These are phyloP conservation scores for Cyclura pinguis DNA, from an alignment of 2,797 vertebrate genomes.

Conservation along the genomic window DNA sequence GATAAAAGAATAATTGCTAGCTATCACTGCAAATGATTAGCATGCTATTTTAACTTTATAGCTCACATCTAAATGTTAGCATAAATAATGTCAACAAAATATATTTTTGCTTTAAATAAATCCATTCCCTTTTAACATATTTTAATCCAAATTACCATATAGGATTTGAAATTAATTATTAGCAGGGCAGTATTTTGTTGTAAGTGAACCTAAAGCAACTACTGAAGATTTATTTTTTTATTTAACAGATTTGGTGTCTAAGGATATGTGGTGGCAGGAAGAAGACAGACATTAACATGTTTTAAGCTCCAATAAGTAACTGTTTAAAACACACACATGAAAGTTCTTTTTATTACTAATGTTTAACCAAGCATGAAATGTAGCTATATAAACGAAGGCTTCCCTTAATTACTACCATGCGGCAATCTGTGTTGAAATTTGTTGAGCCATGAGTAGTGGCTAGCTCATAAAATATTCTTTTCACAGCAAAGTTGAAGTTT, in stretches of 20 bases:
- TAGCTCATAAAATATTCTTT: fast-evolving
- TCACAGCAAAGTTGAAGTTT: not conserved
- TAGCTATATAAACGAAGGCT: constrained; percentile 8
- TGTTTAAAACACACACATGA: not conserved
- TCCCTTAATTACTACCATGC: not conserved
- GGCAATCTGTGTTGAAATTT: not conserved
- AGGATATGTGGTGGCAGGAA: not conserved
- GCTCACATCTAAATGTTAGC: not conserved
- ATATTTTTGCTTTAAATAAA: not conserved
- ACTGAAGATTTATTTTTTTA: not conserved
- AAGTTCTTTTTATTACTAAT: not conserved
- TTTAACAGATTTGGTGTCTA: constrained; percentile 10
- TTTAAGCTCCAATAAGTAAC: not conserved
- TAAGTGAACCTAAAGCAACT: not conserved
- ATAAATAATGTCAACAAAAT: not conserved
- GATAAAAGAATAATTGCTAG: not conserved
- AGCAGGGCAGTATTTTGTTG: not conserved
- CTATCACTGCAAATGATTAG: not conserved
- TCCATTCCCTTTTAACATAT: not conserved
- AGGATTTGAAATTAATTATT: not conserved
- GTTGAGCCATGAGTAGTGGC: not conserved
- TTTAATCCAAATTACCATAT: not conserved
- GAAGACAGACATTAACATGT: constrained; percentile 24
- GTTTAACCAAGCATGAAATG: not conserved
- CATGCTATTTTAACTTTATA: not conserved